Percentiles rank a stretch among this genome's conserved stretches.
Evolutionary conservation across 2,888 invertebrate species (phyloP).

Genomic region (Lasiommata megera): DNA sequence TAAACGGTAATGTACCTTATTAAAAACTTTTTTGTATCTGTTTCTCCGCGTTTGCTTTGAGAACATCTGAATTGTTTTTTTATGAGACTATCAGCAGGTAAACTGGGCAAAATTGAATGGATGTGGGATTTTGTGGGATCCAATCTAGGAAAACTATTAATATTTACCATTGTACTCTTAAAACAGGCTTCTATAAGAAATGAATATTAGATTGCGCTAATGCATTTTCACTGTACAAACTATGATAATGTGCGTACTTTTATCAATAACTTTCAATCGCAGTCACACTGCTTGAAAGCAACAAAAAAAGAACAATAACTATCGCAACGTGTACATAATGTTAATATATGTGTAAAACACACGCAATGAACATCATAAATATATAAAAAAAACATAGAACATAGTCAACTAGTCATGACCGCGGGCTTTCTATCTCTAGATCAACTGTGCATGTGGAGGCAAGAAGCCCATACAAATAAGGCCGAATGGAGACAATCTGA

Average conservation of each 20-base stretch:
- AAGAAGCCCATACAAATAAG: conserved; percentile 32
- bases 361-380: background rate
- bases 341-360: background rate
- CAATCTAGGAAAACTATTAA: no score
- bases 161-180: no score
- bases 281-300: background rate
- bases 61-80: no score
- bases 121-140: no score
- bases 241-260: background rate
- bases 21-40: no score
- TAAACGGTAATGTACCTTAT: no score
- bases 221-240: background rate
- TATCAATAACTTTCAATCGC: background rate
- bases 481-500: conserved; percentile 29
- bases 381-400: background rate
- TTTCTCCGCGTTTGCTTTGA: no score
- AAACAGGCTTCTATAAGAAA: background rate
- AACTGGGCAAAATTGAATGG: no score
- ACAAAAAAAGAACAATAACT: background rate
- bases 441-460: conserved; percentile 22
- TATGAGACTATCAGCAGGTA: no score
- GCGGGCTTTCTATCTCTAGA: conserved; percentile 19
- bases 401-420: conserved; percentile 24
- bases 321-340: background rate
- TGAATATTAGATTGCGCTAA: background rate